These are phyloP conservation scores for Onychomys torridus DNA, from an alignment of 2,797 vertebrate genomes.

Conservation along the genomic window DNA sequence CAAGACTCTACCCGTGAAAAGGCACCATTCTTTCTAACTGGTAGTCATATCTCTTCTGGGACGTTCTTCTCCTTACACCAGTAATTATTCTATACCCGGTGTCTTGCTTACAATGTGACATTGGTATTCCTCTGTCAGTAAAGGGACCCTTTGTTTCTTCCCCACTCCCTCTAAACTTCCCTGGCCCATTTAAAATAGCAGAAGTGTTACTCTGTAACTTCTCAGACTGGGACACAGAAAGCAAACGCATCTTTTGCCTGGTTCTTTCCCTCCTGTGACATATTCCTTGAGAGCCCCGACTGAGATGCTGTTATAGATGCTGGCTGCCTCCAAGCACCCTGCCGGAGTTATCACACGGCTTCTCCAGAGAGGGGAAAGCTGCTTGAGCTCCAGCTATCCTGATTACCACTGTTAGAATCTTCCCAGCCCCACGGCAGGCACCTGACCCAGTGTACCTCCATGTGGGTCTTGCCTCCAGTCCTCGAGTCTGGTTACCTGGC, in stretches of 20 bases:
- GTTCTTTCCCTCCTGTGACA: background rate
- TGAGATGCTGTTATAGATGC: background rate
- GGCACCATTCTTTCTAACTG: background rate
- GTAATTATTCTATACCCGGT: background rate
- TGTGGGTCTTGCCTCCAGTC: background rate
- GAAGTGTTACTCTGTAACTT: background rate
- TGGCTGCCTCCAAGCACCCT: background rate
- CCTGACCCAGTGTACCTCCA: background rate
- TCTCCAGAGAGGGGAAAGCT: rapidly evolving
- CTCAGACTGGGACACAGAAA: background rate
- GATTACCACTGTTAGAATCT: background rate
- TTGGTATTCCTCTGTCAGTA: background rate
- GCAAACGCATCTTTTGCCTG: background rate
- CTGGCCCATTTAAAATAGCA: background rate
- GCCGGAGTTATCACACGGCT: background rate
- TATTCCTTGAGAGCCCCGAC: background rate
- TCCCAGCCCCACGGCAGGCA: background rate
- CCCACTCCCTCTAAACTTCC: background rate
- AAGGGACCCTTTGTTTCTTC: background rate
- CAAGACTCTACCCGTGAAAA: background rate
- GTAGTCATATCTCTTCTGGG: background rate
- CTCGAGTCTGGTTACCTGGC: background rate
- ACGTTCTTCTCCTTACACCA: background rate
- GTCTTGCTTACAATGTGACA: background rate
- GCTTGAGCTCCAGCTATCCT: background rate